Conservation (phyloP, 2,797 vertebrate genomes). For the Liasis olivaceus region DNA sequence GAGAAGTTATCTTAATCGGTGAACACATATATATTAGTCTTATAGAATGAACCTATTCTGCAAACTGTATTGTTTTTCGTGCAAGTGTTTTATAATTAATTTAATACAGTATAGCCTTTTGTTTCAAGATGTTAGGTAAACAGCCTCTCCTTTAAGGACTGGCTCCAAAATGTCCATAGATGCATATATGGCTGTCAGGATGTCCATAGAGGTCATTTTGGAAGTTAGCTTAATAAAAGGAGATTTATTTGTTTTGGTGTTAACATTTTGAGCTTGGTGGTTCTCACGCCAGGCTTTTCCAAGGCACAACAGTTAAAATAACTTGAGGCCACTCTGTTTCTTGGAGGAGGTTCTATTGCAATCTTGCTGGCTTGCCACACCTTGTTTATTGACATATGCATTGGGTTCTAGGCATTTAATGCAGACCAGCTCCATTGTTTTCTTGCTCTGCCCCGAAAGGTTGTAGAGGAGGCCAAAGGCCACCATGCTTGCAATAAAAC, state of each 20-base stretch:
- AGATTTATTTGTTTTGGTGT: background rate
- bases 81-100: background rate
- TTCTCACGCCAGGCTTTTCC: background rate
- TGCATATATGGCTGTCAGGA: background rate
- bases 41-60: background rate
- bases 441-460: conserved; percentile 5
- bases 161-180: background rate
- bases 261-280: background rate
- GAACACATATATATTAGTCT: conserved; percentile 8
- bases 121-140: background rate
- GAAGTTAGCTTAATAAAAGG: background rate
- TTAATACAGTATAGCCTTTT: background rate
- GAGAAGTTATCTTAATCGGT: background rate
- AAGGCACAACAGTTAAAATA: background rate
- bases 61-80: background rate
- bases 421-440: conserved; percentile 14
- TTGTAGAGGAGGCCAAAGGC: conserved; percentile 11
- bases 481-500: conserved; percentile 43
- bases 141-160: background rate
- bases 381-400: conserved; percentile 33
- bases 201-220: background rate
- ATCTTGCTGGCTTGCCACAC: conserved; percentile 6
- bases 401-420: conserved; percentile 15
- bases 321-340: background rate
- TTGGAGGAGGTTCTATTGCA: conserved; percentile 17